Percentiles rank a stretch among this genome's conserved stretches.
Evolutionary conservation across 1,140 invertebrate genomes (phyloP).

Genomic region (Apis dorsata): DNA sequence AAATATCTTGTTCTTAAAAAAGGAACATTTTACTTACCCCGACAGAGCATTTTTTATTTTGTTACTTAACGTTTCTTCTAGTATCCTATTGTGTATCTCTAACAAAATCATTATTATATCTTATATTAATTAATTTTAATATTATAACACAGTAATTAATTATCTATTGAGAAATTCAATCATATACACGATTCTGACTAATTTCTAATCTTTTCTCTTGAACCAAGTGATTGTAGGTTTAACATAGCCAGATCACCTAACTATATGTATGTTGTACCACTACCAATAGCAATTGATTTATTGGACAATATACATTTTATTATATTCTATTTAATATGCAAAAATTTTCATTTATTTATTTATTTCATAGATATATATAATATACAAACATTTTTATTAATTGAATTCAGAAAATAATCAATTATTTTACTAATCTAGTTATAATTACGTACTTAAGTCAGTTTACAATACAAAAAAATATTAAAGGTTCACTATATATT

Average conservation of each 20-base stretch:
- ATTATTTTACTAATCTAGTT: neutral
- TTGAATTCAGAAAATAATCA: neutral
- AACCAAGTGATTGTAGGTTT: constrained; percentile 22
- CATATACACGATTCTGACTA: constrained; percentile 62
- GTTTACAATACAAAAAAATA: neutral
- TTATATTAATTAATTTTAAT: constrained; percentile 67
- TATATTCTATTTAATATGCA: too few species aligned
- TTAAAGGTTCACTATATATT: neutral
- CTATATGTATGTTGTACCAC: constrained; percentile 1
- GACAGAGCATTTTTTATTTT: constrained; percentile 97
- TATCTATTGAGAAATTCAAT: constrained; percentile 66
- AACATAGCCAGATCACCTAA: constrained; percentile 40
- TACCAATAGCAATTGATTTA: constrained; percentile 9
- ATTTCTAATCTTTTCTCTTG: constrained; percentile 48
- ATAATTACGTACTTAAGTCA: constrained; percentile 10
- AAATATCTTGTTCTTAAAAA: constrained; percentile 46
- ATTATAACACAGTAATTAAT: constrained; percentile 73
- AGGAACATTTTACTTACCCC: constrained; percentile 87
- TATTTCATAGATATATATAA: neutral
- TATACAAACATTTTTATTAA: neutral
- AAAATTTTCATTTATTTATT: neutral
- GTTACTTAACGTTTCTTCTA: constrained; percentile 95
- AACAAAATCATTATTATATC: constrained; percentile 94
- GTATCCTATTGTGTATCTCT: constrained; percentile 98
- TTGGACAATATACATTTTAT: neutral